Evolutionary conservation across 2,797 vertebrate species (phyloP), one percentile per base, ranked within the genome.

Genomic region (Oceanodroma leucorhoa): DNA sequence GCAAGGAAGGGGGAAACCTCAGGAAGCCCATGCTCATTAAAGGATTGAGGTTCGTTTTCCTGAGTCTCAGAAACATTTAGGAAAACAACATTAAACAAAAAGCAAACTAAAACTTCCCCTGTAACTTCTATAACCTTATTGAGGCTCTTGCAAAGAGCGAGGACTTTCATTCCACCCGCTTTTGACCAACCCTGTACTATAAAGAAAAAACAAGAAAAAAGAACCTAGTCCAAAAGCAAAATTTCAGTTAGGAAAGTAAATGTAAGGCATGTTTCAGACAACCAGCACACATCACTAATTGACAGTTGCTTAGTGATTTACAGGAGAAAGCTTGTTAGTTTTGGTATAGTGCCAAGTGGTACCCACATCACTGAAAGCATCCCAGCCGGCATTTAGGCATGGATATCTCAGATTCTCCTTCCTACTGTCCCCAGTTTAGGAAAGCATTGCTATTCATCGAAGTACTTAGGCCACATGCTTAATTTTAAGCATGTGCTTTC

Each of bases 81-180:
- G 66, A 96, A 97, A 96, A 87, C 71, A 95, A 83, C 82, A 89
- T 92, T 87, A 89, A 93, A 95, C 94, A 97, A 97, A 95, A 96
- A 95, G 54, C 73, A 96, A 97, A 94, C 88, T 84, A 43, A 91
- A 93, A 71, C 83, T 96, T 96, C 86, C 89, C 41, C 61, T 90
- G 45, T 13, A 57, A 62, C 27, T 66, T 94, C 95, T 94, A 64
- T 90, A 94, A 93, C 51, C 61, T 83, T 61, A 91, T 72, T 95
- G 91, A 96, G n/a, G 53, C 23, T 65, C 55, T 50, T 58, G 51
- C 61, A 91, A 81, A 53, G 57, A 76, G 18, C 78, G 41, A 73
- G 66, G 43, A 62, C 46, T 50, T 97, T 91, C 62, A 41, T 92
- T 93, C 64, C 87, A 54, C 19, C 43, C 4, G 4, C 23, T 87